phyloP scores from a whole-genome alignment of 2,113 vertebrate species.

The Tragelaphus buxtoni region DNA sequence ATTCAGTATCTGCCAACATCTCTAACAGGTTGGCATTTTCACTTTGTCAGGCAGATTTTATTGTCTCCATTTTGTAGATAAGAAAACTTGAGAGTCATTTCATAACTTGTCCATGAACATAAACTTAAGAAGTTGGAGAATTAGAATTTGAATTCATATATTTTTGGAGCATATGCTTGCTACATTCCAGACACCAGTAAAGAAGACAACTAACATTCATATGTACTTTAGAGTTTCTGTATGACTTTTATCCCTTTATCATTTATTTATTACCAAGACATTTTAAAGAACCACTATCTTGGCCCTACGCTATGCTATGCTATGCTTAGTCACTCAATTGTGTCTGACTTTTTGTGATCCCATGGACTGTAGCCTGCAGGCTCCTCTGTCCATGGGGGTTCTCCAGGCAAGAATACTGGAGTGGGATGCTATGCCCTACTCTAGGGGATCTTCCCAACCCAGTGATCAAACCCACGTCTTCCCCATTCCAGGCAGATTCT shows the following conservation, averaged over 20 bases:
- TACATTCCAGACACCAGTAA: not conserved
- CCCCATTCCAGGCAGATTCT: not conserved
- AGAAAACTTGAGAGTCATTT: not conserved
- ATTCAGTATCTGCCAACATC: not conserved
- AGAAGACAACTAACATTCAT: too few relatives aligned
- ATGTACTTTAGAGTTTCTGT: not conserved
- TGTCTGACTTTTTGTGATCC: not conserved
- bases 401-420: not conserved
- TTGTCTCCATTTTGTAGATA: not conserved
- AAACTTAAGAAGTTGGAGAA: not conserved
- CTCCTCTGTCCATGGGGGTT: not conserved
- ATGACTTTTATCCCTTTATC: not conserved
- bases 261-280: not conserved
- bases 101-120: not conserved
- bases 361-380: not conserved
- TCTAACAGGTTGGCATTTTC: not conserved
- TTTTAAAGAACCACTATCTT: not conserved
- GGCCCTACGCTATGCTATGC: not conserved
- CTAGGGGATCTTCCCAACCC: not conserved
- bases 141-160: not conserved
- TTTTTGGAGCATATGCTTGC: not conserved
- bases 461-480: fast-evolving
- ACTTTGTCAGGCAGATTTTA: not conserved
- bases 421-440: not conserved
- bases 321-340: not conserved